Base-by-base conservation (phyloP, 2,888 invertebrate genomes). In the Calephelis perditalis region DNA sequence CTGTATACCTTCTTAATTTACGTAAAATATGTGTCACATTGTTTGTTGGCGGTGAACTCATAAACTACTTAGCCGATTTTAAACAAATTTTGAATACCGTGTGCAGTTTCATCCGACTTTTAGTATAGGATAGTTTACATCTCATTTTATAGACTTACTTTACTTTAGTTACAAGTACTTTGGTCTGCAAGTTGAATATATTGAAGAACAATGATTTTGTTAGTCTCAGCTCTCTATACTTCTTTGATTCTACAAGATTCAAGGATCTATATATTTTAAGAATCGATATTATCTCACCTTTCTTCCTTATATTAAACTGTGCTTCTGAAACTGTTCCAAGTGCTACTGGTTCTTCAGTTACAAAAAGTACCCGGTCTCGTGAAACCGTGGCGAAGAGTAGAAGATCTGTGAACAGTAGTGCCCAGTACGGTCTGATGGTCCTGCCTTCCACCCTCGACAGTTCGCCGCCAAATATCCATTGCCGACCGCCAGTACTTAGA, bases 391-490 rank as follows among this genome's bases (percentile, higher is more conserved):
- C 96, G 76, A 97, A 96, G 6, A 97, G 92, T 10, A 97, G 92
- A 56, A 97, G 92, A 80, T 97, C 97, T 70, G 94, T 95, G 78
- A 97, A 95, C 56, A 97, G 90, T 62, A 97, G 85, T 0, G 96
- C 96, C 97, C 97, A 97, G 77, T 95, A 96, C 0, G 96, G 95
- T 65, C 96, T 92, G 37, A 96, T 92, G 2, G 95, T 94, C 56
- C 96, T 92, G 0, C 96, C 96, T 84, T 97, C 97, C 2, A 96
- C 95, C 66, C 96, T 92, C 10, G 95, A 94, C 40, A 97, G 84
- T 72, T 97, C 96, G 0, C 97, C 96, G 6, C 96, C 97, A 71
- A 97, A 97, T 62, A 97, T 95, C 97, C 97, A 97, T 81, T 96
- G 96, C 58, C 97, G 92, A 37, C 96, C 96, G 58, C 95, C 94